Evolutionary conservation across 2,113 vertebrate species (phyloP).

Genomic region (Sorex fumeus): DNA sequence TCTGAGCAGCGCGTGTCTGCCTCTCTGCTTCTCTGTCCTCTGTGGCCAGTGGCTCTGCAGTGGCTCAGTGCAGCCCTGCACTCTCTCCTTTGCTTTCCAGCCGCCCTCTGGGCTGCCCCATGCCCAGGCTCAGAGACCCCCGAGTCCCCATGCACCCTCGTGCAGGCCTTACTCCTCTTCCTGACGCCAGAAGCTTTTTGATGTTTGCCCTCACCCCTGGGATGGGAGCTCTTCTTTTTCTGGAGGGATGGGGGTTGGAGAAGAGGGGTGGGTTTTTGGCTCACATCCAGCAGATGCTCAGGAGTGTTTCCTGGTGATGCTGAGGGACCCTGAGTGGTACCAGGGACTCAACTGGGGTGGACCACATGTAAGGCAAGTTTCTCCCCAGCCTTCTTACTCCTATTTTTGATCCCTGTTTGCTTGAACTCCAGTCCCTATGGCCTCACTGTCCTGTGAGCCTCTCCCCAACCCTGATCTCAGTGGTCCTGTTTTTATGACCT

Average conservation of each 20-base stretch:
- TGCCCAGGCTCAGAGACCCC: neutral
- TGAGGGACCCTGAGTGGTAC: too few relatives aligned
- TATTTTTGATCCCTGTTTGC: neutral
- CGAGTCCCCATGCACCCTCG: neutral
- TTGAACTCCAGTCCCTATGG: neutral
- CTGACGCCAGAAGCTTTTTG: slow-evolving; percentile 6
- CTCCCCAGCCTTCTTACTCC: neutral
- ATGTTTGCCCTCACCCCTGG: slow-evolving; percentile 2
- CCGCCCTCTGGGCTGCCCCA: neutral
- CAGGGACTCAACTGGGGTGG: too few relatives aligned
- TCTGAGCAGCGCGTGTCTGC: neutral
- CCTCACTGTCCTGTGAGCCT: neutral
- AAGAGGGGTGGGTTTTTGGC: too few relatives aligned
- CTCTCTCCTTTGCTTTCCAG: neutral
- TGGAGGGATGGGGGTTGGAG: neutral
- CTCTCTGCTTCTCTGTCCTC: neutral
- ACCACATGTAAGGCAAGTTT: slow-evolving; percentile 12
- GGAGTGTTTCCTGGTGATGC: too few relatives aligned
- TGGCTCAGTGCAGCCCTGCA: neutral
- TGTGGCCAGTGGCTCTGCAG: neutral
- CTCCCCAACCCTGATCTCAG: neutral
- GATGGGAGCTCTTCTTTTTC: neutral
- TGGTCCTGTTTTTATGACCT: neutral
- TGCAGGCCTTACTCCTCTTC: neutral
- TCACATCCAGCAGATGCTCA: too few relatives aligned